Conservation (phyloP, 2,888 invertebrate species). For the Sipha maydis region DNA sequence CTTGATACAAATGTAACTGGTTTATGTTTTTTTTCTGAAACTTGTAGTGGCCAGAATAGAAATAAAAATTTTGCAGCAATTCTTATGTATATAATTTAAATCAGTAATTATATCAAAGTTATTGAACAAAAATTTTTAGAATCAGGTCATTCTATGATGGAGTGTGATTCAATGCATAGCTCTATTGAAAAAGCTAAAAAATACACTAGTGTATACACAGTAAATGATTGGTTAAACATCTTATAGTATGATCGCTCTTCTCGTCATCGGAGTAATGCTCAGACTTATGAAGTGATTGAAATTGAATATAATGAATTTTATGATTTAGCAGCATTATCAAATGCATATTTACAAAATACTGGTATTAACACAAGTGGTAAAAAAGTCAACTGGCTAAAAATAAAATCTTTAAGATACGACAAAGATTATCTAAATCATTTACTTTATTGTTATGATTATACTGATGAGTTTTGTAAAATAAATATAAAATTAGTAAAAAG, state of each 20-base stretch:
- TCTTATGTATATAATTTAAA: not conserved
- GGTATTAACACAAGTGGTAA: not conserved
- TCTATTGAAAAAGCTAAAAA: not conserved
- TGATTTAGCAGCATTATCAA: not conserved
- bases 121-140: slow-evolving; percentile 30
- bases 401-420: not conserved
- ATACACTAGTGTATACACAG: not conserved
- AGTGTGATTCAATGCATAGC: slow-evolving; percentile 2
- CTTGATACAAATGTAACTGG: not conserved
- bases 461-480: not conserved
- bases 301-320: not conserved
- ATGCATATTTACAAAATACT: not conserved
- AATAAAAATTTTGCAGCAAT: not conserved
- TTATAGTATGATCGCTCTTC: not conserved
- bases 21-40: slow-evolving; percentile 6
- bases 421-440: not conserved
- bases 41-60: slow-evolving; percentile 21
- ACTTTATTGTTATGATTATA: not conserved
- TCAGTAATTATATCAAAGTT: not conserved
- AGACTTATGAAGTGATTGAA: not conserved
- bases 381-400: not conserved
- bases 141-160: slow-evolving; percentile 8
- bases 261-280: not conserved
- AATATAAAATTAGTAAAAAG: not conserved
- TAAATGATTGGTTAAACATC: slow-evolving; percentile 15